Evolutionary conservation across 2,113 vertebrate genomes (phyloP), one percentile per base, ranked within the genome.

Genomic region (Epinephelus moara): DNA sequence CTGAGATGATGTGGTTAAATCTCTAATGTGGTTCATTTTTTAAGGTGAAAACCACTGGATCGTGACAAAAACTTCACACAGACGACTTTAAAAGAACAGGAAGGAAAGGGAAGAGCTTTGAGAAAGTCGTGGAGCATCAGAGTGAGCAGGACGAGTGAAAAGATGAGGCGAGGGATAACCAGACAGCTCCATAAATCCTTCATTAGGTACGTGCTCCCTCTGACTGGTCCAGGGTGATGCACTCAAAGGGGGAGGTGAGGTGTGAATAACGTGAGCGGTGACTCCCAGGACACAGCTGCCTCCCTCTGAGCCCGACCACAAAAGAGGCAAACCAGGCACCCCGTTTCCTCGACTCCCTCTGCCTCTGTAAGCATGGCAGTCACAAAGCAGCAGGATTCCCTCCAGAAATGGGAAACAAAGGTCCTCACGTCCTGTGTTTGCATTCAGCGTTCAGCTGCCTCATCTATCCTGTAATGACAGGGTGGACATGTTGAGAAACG

Each of bases 201-300:
- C 82, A 45, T 11, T 4, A 67, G 70, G 19, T 60, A 70, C 75
- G 12, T 79, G 86, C 83, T 91, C 78, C 76, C 66, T 81, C 80
- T 60, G 84, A 80, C 80, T 85, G 86, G 74, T 85, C 61, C 13
- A 82, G 33, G 80, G 23, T n/a, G 66, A 71, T 18, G 84, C 3
- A 78, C 53, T 86, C 87, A 94, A 94, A 92, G 80, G 86, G 91
- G 85, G 86, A 85, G 85, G 70, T 78, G 89, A 88, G 76, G 84
- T 88, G 92, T 91, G 86, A 93, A 86, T 78, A 90, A 94, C 14
- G 33, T 2, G 75, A 74, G 61, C 1, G 40, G 40, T 42, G 80
- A 82, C 79, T 85, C 78, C 68, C 71, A 40, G 90, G 88, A 94
- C 21, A 80, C 87, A 92, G 88, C 89, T 91, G 85, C 90, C 85